Conservation (phyloP, 2,888 invertebrate species). For the Noctua janthina region DNA sequence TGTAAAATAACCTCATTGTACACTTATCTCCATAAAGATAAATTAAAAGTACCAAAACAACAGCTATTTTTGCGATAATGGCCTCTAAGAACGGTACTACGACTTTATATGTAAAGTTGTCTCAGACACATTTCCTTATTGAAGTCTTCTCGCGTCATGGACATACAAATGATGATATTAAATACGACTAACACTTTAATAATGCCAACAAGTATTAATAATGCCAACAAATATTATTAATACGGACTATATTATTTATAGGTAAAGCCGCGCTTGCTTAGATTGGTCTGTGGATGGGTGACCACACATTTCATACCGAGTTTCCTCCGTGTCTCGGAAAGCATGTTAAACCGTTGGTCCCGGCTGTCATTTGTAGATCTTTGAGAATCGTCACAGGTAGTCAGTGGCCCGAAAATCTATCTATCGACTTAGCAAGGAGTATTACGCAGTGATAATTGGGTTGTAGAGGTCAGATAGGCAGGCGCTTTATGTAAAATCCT, state of each 20-base stretch:
- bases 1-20: background rate
- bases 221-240: background rate
- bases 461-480: background rate
- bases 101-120: slow-evolving; percentile 49
- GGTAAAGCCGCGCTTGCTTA: background rate
- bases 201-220: background rate
- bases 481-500: background rate
- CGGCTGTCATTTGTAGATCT: background rate
- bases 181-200: slow-evolving; percentile 15
- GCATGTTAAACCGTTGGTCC: background rate
- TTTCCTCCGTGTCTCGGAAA: background rate
- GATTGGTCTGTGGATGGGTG: background rate
- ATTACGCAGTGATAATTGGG: background rate
- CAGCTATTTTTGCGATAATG: slow-evolving; percentile 39
- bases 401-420: background rate
- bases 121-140: slow-evolving; percentile 44
- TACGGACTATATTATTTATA: background rate
- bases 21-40: slow-evolving; percentile 27
- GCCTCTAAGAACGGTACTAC: slow-evolving; percentile 28
- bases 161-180: slow-evolving; percentile 33
- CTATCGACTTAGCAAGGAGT: background rate
- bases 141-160: slow-evolving; percentile 18
- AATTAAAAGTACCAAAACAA: slow-evolving; percentile 31
- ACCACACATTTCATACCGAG: background rate
- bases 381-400: background rate